Conservation (phyloP, 2,797 vertebrate species). For the Acanthurus tractus region DNA sequence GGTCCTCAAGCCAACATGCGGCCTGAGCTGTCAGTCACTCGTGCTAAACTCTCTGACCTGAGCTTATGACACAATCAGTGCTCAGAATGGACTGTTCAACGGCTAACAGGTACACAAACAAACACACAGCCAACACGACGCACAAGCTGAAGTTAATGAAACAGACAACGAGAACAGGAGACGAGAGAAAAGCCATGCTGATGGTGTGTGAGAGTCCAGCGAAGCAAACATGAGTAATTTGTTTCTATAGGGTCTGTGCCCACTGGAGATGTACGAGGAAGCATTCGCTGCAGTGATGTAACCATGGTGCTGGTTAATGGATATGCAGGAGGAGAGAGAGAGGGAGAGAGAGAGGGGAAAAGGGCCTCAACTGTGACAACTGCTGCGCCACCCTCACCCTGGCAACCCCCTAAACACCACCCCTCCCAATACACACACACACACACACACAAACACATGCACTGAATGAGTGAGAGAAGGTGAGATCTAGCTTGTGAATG, state of each 20-base stretch:
- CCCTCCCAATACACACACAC: constrained; percentile 8
- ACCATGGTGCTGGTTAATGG: constrained; percentile 65
- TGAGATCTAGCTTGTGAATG: constrained; percentile 10
- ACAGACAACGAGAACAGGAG: neutral
- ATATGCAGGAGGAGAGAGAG: constrained; percentile 37
- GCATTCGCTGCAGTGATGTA: constrained; percentile 53
- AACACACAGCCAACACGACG: neutral
- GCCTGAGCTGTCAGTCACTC: constrained; percentile 25
- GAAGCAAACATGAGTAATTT: constrained; percentile 23
- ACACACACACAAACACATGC: constrained; percentile 10
- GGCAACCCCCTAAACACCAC: constrained; percentile 31
- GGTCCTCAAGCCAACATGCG: constrained; percentile 46
- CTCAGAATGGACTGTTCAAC: constrained; percentile 11
- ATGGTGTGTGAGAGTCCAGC: neutral
- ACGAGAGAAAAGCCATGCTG: neutral
- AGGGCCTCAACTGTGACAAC: constrained; percentile 50
- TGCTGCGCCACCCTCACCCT: constrained; percentile 45
- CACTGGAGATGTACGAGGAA: constrained; percentile 34
- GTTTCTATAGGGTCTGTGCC: constrained; percentile 31
- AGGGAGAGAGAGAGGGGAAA: neutral
- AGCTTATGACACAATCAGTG: constrained; percentile 23
- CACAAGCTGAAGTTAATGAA: neutral
- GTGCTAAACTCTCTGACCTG: constrained; percentile 50
- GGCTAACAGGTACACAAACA: constrained; percentile 29
- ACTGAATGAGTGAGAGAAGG: constrained; percentile 20